A percentile compares a stretch with the other conserved stretches of the same genome.
These are phyloP conservation scores for Pollenia angustigena DNA, from an alignment of 2,888 invertebrate species.

Conservation along the genomic window DNA sequence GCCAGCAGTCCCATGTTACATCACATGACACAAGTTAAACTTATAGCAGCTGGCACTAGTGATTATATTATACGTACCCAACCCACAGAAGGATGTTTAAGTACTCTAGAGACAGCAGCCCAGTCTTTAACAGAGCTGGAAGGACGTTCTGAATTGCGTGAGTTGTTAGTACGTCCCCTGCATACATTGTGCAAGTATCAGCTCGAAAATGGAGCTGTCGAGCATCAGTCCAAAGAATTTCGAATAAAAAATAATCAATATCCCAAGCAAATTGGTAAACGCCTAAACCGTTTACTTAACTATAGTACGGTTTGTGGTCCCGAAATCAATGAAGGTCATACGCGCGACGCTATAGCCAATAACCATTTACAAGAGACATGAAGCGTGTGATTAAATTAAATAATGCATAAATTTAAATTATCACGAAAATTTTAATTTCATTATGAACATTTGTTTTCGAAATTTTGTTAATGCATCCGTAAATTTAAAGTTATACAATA, in stretches of 20 bases:
- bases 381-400: neutral
- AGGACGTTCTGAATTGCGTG: conserved; percentile 86
- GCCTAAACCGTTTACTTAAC: conserved; percentile 87
- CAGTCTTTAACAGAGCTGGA: conserved; percentile 89
- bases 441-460: neutral
- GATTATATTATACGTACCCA: conserved; percentile 97
- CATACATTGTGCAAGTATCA: conserved; percentile 94
- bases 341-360: neutral
- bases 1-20: conserved; percentile 91
- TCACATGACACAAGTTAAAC: conserved; percentile 91
- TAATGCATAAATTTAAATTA: neutral
- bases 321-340: conserved; percentile 46
- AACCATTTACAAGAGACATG: conserved; percentile 44
- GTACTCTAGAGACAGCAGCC: conserved; percentile 87
- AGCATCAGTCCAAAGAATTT: conserved; percentile 96
- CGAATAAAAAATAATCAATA: conserved; percentile 91
- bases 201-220: conserved; percentile 95
- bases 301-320: conserved; percentile 77
- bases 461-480: neutral
- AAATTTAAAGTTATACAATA: too few relatives aligned
- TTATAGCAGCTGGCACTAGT: conserved; percentile 89
- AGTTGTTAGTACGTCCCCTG: conserved; percentile 90
- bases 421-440: neutral
- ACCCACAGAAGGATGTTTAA: conserved; percentile 95
- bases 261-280: conserved; percentile 91